Percentiles rank a stretch among this genome's conserved stretches.
Evolutionary conservation across 1,140 invertebrate genomes (phyloP).

Genomic region (Asbolus verrucosus): DNA sequence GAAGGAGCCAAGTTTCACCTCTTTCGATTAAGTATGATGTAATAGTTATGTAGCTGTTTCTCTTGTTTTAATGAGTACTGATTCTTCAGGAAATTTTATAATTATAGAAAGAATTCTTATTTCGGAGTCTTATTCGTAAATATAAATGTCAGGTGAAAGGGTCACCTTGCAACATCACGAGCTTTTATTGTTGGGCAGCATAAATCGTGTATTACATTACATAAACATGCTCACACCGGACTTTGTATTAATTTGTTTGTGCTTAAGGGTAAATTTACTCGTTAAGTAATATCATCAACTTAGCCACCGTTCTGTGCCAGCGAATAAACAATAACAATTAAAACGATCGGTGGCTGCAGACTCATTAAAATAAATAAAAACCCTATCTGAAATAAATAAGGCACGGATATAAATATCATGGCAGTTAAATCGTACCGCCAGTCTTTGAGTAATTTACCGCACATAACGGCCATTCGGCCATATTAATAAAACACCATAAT

Average conservation of each 20-base stretch:
- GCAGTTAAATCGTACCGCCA: conserved; percentile 36
- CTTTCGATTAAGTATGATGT: background rate
- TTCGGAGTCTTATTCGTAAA: no score
- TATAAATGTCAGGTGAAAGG: no score
- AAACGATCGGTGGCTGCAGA: conserved; percentile 11
- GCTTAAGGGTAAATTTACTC: conserved; percentile 30
- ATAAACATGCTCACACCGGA: conserved; percentile 24
- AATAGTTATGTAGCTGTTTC: no score
- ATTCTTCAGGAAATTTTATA: no score
- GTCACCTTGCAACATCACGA: no score
- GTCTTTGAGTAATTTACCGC: conserved; percentile 30
- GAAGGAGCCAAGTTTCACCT: background rate
- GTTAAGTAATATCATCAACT: conserved; percentile 43
- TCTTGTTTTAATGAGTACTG: no score
- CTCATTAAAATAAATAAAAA: conserved; percentile 43
- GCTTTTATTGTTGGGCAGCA: no score
- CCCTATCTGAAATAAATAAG: conserved; percentile 17
- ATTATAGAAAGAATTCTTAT: no score
- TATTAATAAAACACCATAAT: conserved; percentile 7
- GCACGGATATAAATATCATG: conserved; percentile 29
- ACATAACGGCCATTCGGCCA: conserved; percentile 30
- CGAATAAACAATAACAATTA: conserved; percentile 48
- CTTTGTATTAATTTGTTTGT: conserved; percentile 31
- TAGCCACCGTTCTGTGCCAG: conserved; percentile 33
- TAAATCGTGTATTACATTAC: conserved; percentile 25